Percentiles rank a stretch among this genome's conserved stretches.
Evolutionary conservation across 64 coral and sea anemone genomes (phyloP).

Genomic region (Montipora sp.): DNA sequence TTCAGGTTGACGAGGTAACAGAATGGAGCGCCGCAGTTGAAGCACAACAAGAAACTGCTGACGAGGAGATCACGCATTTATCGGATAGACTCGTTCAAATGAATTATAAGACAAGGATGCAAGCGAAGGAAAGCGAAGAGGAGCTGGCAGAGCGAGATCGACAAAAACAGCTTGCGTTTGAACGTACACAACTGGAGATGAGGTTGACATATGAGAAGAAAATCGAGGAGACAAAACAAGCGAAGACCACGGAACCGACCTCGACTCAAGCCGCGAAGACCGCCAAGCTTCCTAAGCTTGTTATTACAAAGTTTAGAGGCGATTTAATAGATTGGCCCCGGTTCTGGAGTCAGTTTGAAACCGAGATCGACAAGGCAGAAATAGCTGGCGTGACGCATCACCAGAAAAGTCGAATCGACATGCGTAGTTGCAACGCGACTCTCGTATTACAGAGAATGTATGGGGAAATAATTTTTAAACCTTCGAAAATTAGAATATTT

Average conservation of each 20-base stretch:
- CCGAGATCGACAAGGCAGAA: slow-evolving; percentile 35
- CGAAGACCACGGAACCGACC: not conserved
- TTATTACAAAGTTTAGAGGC: slow-evolving; percentile 15
- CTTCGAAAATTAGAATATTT: too few species aligned
- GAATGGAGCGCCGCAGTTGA: slow-evolving; percentile 48
- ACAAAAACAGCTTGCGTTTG: slow-evolving; percentile 1
- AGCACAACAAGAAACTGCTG: slow-evolving; percentile 3
- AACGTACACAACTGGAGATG: slow-evolving; percentile 19
- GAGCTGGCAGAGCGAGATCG: not conserved
- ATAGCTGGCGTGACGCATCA: slow-evolving; percentile 39
- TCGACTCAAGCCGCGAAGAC: not conserved
- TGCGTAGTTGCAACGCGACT: too few species aligned
- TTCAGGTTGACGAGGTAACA: not conserved
- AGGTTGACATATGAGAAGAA: slow-evolving; percentile 22
- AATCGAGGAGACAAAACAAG: not conserved
- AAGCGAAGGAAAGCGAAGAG: not conserved
- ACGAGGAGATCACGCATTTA: slow-evolving; percentile 27
- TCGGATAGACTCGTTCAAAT: too few species aligned
- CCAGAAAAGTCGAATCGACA: too few species aligned
- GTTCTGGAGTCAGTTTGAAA: slow-evolving; percentile 52
- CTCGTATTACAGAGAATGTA: too few species aligned
- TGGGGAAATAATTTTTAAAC: too few species aligned
- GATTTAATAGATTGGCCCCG: slow-evolving; percentile 2
- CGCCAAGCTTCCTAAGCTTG: slow-evolving; percentile 32
- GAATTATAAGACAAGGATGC: too few species aligned